Conservation (phyloP, 2,113 vertebrate genomes). For the Glaucomys volans region DNA sequence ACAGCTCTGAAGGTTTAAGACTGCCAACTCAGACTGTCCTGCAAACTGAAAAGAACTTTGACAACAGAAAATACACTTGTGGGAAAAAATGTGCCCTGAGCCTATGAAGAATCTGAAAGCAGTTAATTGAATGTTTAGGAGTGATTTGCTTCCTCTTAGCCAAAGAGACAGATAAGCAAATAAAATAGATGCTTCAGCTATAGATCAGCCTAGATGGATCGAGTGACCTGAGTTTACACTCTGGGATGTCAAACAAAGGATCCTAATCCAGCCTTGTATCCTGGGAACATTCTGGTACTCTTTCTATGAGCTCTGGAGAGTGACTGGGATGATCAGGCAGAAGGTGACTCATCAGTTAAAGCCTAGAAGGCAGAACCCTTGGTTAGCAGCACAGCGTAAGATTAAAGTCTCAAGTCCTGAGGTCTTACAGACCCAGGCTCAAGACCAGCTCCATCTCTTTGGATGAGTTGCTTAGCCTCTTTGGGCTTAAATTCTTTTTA, state of each 20-base stretch:
- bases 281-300: background rate
- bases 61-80: constrained; percentile 5
- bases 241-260: background rate
- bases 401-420: background rate
- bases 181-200: background rate
- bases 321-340: background rate
- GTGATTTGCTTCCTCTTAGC: background rate
- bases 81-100: background rate
- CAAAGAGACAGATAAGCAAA: background rate
- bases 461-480: background rate
- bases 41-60: background rate
- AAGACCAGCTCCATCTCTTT: background rate
- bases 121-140: background rate
- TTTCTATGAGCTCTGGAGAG: background rate
- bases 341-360: background rate
- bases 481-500: background rate
- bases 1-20: background rate
- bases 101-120: background rate
- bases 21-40: background rate
- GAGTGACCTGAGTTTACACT: background rate
- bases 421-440: background rate
- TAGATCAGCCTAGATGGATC: background rate
- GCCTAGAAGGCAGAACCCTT: background rate
- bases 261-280: background rate
- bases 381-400: background rate